Evolutionary conservation across 2,797 vertebrate genomes (phyloP), one percentile per base, ranked within the genome.

Genomic region (Sebastes paucispinis): DNA sequence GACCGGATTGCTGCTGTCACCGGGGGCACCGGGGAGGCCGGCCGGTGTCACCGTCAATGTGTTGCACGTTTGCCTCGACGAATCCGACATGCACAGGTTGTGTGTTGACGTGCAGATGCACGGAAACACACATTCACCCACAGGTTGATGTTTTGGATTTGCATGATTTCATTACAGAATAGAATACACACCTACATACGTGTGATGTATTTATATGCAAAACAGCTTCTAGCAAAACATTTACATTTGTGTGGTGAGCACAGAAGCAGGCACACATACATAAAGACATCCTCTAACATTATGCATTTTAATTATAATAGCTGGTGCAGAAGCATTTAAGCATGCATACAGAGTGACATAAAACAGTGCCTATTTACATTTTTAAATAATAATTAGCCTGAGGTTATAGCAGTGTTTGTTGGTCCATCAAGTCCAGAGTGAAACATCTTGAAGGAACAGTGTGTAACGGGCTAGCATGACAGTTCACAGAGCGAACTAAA

Each of bases 121-220:
- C 11, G 1, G 3, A 29, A 73, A 54, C 34, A 29, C 43, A 58
- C n/a, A 11, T 36, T 69, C 52, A 27, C n/a, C 60, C 5, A 18
- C 79, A n/a, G 47, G 65, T 8, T 24, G 20, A 39, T 0, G 55
- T 13, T 31, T 22, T 8, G 11, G 16, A 59, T 79, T 62, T 69
- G 52, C 66, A 58, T 55, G n/a, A 66, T 43, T 63, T 4, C 31
- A 54, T 10, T 22, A 6, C 5, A 57, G 31, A 66, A 3, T 4
- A 5, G 25, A 39, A 31, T 2, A 13, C 47, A 69, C 57, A 54
- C 43, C 54, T 52, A 27, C 18, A n/a, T 25, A 36, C 16, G n/a
- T 11, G 18, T 32, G n/a, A 5, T 22, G 58, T 13, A 71, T 80
- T 77, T 52, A 67, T 43, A 81, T 79, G 59, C 68, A 71, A 67